These are phyloP conservation scores for Lates calcarifer DNA, from an alignment of 2,113 vertebrate species.

Conservation along the genomic window DNA sequence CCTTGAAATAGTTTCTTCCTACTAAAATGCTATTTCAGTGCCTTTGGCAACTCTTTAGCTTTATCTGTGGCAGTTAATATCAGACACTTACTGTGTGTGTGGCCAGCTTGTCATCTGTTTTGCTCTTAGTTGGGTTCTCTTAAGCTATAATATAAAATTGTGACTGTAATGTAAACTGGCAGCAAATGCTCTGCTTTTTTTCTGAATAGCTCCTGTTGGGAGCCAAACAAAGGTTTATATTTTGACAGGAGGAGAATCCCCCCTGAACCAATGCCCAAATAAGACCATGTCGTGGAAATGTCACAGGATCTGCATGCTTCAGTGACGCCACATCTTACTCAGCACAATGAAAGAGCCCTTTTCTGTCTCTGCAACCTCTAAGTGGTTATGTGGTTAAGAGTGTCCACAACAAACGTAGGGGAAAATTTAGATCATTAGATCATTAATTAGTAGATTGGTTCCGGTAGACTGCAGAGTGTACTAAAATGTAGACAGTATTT, in stretches of 20 bases:
- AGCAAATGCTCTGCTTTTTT: not conserved
- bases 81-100: not conserved
- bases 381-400: not conserved
- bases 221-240: not conserved
- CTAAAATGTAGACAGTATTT: too few relatives aligned
- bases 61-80: not conserved
- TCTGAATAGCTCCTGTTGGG: not conserved
- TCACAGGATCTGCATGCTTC: constrained; percentile 6
- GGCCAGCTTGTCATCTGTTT: not conserved
- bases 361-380: not conserved
- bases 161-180: not conserved
- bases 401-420: not conserved
- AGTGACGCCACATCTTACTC: not conserved
- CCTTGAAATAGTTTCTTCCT: not conserved
- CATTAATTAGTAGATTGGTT: not conserved
- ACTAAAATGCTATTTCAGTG: not conserved
- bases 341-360: not conserved
- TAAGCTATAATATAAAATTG: not conserved
- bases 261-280: not conserved
- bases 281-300: constrained; percentile 11
- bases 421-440: not conserved
- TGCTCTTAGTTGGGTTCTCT: not conserved
- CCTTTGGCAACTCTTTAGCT: not conserved
- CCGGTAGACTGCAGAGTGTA: not conserved
- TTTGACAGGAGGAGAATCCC: not conserved